Percentiles rank a stretch among this genome's conserved stretches.
Evolutionary conservation across 2,113 vertebrate genomes (phyloP).

Genomic region (Actenoides hombroni): DNA sequence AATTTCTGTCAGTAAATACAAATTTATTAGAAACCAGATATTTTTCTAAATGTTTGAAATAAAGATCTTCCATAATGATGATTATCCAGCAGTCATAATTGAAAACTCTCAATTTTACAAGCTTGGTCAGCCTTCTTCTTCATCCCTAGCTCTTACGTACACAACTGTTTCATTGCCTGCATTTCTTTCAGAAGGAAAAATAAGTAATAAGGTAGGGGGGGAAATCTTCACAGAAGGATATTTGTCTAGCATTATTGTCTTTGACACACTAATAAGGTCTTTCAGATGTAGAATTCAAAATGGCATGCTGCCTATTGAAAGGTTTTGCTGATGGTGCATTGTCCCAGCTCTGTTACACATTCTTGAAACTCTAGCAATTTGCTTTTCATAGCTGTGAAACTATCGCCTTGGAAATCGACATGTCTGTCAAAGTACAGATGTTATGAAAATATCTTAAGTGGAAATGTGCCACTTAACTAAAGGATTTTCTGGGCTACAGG

Average conservation of each 20-base stretch:
- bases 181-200: not conserved
- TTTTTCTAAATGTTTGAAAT: not conserved
- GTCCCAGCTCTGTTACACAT: not conserved
- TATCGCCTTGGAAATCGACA: not conserved
- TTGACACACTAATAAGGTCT: not conserved
- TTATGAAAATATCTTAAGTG: not conserved
- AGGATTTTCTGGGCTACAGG: not conserved
- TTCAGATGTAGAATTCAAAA: not conserved
- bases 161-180: not conserved
- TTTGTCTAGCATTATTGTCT: not conserved
- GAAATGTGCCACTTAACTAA: not conserved
- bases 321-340: not conserved
- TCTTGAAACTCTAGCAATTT: not conserved
- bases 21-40: accelerated
- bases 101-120: not conserved
- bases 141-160: not conserved
- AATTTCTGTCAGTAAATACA: not conserved
- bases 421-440: not conserved
- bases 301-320: not conserved
- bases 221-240: not conserved
- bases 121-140: not conserved
- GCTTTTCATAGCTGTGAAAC: not conserved
- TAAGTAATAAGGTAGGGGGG: not conserved
- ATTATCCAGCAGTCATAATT: not conserved
- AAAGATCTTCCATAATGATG: not conserved